Base-by-base conservation (phyloP, 2,888 invertebrate species). In the Entomobrya proxima region DNA sequence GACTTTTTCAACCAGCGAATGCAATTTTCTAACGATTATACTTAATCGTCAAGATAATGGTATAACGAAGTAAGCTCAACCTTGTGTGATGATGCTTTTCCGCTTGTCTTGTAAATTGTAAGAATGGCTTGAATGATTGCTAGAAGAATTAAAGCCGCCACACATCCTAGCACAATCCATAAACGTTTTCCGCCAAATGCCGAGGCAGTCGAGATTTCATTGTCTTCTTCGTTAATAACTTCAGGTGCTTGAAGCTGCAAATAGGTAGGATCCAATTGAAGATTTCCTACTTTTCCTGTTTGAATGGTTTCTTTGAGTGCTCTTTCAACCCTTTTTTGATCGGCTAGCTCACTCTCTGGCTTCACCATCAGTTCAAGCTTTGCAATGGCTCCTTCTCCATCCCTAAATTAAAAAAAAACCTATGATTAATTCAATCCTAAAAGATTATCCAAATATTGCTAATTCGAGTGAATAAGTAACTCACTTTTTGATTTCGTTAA, bases 71-170 rank as follows among this genome's bases (percentile, higher is more conserved):
- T 32, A 35, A 72, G 44, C 15, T 27, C 44, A 44, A 96, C 96
- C 95, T 96, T 96, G 91, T 94, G 94, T 89, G 93, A 93, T 87
- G 93, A 92, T 15, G 91, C 89, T 87, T 93, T 93, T 89, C 93
- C 93, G 24, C 94, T 94, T 0, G 94, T 94, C 90, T 94, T 94
- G 92, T 95, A 95, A 67, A 97, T 94, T 1, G 97, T 97, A 91
- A 97, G 96, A 75, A 93, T 94, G 0, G 97, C 97, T 92, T 97
- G 97, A 67, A 97, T 93, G 13, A 97, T 90, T 0, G 96, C 96
- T 52, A 97, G 94, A 24, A 96, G 92, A 40, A 97, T 93, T 58
- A 98, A 92, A 0, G 96, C 96, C 0, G 94, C 95, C 82, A 97
- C 95, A 90, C 96, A 96, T 7, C 95, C 97, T 85, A 96, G 93